Base-by-base conservation (phyloP, 2,888 invertebrate species). In the Laspeyria flexula region DNA sequence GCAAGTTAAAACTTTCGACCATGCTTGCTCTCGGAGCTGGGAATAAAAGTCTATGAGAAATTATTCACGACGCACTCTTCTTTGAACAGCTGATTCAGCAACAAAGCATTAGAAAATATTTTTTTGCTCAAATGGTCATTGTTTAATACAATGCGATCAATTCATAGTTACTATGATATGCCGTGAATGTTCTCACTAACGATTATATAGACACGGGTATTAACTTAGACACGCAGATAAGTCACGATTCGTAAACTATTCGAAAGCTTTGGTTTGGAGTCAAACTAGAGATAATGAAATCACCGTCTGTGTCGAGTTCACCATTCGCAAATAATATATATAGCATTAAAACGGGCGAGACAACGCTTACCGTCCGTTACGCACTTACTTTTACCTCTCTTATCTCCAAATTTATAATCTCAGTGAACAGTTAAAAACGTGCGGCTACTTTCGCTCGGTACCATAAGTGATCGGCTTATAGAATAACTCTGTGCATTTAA, bases 341-440 rank as follows among this genome's bases (percentile, higher is more conserved):
- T 57, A 59, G 49, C 52, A 55, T 53, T 56, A 58, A 57, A 62
- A 56, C 55, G 51, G 47, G 0, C 54, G 60, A 57, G 66, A 66
- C 64, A 55, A 47, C 55, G 47, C 46, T 65, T 48, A 56, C 51
- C 43, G 42, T 11, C 51, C 35, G 49, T 12, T 18, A 46, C 38
- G 61, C 55, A 56, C 55, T 65, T 60, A 75, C 74, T 77, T 77
- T 79, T 78, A 80, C 78, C 66, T 56, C 43, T 57, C 70, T 79
- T 79, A 81, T 78, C 75, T 77, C 55, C 60, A 61, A 77, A 76
- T 73, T 71, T 73, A 73, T 75, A 75, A 78, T 72, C 74, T 65
- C 60, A 62, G 60, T 64, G 60, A 75, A 73, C 74, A 64, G 79
- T 81, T 77, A 70, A 71, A 53, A 59, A 60, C 54, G 63, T 47